Percentiles rank a stretch among this genome's conserved stretches.
Evolutionary conservation across 2,888 invertebrate genomes (phyloP).

Genomic region (Trichopoda pennipes): DNA sequence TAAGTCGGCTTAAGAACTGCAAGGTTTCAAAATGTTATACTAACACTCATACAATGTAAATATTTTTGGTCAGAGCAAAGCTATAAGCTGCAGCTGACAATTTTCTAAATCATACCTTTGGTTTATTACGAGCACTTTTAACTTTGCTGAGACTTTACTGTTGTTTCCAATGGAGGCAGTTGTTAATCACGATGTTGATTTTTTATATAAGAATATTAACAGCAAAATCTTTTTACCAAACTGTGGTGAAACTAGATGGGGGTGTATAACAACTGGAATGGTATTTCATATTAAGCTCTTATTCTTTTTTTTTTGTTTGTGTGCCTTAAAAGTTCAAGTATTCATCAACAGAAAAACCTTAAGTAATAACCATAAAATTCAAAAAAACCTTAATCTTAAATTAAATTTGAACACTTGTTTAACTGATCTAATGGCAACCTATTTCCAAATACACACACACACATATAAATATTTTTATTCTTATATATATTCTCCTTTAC

Average conservation of each 20-base stretch:
- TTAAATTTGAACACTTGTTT: no score
- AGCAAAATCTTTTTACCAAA: no score
- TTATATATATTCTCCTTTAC: neutral
- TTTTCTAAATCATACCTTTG: conserved; percentile 25
- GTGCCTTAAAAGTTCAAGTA: no score
- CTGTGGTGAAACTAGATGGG: no score
- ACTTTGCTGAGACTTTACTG: neutral
- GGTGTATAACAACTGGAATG: no score
- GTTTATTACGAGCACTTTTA: conserved; percentile 29
- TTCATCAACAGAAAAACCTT: no score
- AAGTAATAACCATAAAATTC: no score
- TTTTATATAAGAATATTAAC: neutral
- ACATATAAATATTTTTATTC: neutral
- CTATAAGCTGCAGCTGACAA: conserved; percentile 54
- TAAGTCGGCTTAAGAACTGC: conserved; percentile 1
- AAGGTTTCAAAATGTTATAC: no score
- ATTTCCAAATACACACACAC: neutral
- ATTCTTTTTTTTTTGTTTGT: no score
- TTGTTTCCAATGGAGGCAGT: conserved; percentile 9
- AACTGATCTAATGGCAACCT: neutral
- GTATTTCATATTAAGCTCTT: no score
- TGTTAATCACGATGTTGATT: conserved; percentile 18
- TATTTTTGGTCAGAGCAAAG: conserved; percentile 18
- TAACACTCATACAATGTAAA: no score
- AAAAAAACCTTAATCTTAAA: no score